These are phyloP conservation scores for Phoenicopterus ruber DNA, from an alignment of 2,113 vertebrate species.

Conservation along the genomic window DNA sequence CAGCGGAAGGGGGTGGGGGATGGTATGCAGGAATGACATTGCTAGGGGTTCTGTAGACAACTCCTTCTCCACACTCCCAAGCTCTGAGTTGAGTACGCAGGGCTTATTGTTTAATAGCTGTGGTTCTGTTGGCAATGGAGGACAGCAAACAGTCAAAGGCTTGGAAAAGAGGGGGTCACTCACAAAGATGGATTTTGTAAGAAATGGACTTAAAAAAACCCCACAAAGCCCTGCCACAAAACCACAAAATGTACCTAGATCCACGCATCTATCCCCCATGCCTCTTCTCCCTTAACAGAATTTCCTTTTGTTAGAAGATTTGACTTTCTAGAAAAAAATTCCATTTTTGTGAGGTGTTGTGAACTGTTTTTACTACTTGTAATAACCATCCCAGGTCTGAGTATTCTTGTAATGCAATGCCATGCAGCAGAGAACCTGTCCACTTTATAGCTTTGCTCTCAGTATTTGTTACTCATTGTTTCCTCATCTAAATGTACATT, in stretches of 20 bases:
- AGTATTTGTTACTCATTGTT: conserved; percentile 75
- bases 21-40: background rate
- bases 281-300: conserved; percentile 44
- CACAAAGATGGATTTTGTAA: background rate
- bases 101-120: background rate
- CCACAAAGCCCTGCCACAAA: background rate
- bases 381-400: conserved; percentile 50
- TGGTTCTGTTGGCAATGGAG: conserved; percentile 14
- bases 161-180: background rate
- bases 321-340: conserved; percentile 63
- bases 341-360: conserved; percentile 71
- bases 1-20: background rate
- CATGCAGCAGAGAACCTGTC: conserved; percentile 72
- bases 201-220: background rate
- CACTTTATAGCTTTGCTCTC: conserved; percentile 77
- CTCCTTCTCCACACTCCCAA: background rate
- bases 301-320: conserved; percentile 70
- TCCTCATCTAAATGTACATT: conserved; percentile 84
- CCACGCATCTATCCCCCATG: background rate
- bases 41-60: background rate
- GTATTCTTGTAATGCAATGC: conserved; percentile 61
- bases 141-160: background rate
- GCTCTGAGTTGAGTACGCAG: background rate
- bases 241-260: conserved; percentile 26
- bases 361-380: conserved; percentile 70